A percentile compares a stretch with the other conserved stretches of the same genome.
phyloP scores from a whole-genome alignment of 2,888 invertebrate species.

The Caenorhabditis sp. region DNA sequence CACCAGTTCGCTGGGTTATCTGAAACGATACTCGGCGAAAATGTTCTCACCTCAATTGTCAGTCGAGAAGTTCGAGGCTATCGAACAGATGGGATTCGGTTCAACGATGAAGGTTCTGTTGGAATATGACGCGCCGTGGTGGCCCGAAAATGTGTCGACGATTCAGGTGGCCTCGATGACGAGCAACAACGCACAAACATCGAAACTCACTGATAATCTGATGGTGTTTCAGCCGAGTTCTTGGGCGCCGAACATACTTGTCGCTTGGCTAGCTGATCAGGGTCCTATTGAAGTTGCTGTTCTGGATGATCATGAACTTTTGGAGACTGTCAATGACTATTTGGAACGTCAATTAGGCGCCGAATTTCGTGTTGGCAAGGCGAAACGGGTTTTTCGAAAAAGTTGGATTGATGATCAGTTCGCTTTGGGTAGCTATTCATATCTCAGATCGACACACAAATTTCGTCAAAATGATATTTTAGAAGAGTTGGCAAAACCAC shows the following conservation, averaged over 20 bases:
- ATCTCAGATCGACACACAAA: slow-evolving; percentile 19
- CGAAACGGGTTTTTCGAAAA: slow-evolving; percentile 18
- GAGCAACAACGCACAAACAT: slow-evolving; percentile 13
- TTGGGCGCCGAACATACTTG: slow-evolving; percentile 48
- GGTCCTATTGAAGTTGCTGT: slow-evolving; percentile 10
- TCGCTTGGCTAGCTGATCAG: slow-evolving; percentile 53
- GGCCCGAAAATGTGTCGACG: slow-evolving; percentile 37
- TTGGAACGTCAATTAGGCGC: slow-evolving; percentile 5
- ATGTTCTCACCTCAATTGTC: slow-evolving; percentile 55
- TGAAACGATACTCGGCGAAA: slow-evolving; percentile 40
- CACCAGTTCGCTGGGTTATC: slow-evolving; percentile 56
- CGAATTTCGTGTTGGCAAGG: slow-evolving; percentile 3
- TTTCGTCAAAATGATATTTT: slow-evolving; percentile 9
- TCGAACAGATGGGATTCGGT: slow-evolving; percentile 57
- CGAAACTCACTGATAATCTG: slow-evolving; percentile 31
- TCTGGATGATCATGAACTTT: slow-evolving; percentile 9
- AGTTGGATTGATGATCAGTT: slow-evolving; percentile 39
- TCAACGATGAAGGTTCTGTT: slow-evolving; percentile 57
- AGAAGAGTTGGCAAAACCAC: slow-evolving; percentile 10
- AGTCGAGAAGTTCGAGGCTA: slow-evolving; percentile 40
- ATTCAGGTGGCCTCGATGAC: slow-evolving; percentile 25
- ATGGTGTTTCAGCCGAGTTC: slow-evolving; percentile 53
- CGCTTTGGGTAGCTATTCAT: slow-evolving; percentile 43
- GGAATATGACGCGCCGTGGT: slow-evolving; percentile 55
- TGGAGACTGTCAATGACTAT: slow-evolving; percentile 5